phyloP scores from a whole-genome alignment of 2,797 vertebrate species.

The Crypturellus tataupa region DNA sequence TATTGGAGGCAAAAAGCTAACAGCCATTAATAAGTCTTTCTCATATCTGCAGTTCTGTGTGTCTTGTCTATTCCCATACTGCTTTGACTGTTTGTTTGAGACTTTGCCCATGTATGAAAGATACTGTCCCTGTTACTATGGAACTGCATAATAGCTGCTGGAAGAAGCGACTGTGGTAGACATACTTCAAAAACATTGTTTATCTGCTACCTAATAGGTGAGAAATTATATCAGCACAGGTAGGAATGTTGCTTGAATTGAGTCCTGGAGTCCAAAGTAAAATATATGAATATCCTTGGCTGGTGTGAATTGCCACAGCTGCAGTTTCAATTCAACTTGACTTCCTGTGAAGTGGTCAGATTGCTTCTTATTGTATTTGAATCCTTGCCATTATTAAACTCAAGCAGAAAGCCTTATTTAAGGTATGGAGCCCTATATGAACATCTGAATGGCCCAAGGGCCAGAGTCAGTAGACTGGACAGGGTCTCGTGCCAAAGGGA shows the following conservation, averaged over 20 bases:
- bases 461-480: background rate
- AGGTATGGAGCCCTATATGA: background rate
- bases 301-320: constrained; percentile 19
- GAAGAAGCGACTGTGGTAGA: background rate
- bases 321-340: background rate
- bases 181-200: background rate
- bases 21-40: background rate
- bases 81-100: background rate
- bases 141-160: background rate
- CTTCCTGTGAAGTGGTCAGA: background rate
- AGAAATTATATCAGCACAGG: background rate
- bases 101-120: background rate
- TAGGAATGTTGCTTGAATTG: background rate
- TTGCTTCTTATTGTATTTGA: constrained; percentile 31
- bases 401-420: background rate
- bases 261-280: background rate
- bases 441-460: accelerated
- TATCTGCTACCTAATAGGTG: background rate
- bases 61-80: background rate
- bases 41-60: accelerated
- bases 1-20: background rate
- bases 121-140: background rate
- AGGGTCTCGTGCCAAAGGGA: background rate
- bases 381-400: background rate
- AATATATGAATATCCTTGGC: background rate